Conservation (phyloP, 1,140 invertebrate species). For the Melitaea cinxia region DNA sequence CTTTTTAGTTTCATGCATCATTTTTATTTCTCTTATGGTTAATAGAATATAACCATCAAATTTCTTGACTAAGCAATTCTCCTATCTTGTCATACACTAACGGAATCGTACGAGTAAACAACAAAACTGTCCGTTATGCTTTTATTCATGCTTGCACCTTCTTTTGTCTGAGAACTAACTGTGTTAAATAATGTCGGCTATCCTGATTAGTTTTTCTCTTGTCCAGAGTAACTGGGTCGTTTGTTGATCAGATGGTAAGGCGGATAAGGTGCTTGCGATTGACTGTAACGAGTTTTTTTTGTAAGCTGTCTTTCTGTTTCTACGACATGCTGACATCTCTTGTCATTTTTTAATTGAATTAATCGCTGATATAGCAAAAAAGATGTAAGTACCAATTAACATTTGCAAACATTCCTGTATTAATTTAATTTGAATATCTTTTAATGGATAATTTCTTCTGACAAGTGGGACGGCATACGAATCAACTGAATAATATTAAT, state of each 20-base stretch:
- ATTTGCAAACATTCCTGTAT: slow-evolving; percentile 38
- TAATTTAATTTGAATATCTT: slow-evolving; percentile 28
- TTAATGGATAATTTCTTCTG: slow-evolving; percentile 26
- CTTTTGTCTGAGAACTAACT: slow-evolving; percentile 58
- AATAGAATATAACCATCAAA: not conserved
- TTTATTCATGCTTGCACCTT: slow-evolving; percentile 40
- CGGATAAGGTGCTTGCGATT: slow-evolving; percentile 46
- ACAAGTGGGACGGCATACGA: slow-evolving; percentile 29
- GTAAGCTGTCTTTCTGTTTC: slow-evolving; percentile 40
- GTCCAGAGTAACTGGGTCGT: slow-evolving; percentile 57
- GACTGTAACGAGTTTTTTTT: slow-evolving; percentile 53
- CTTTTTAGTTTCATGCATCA: too few relatives aligned
- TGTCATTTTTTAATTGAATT: slow-evolving; percentile 69
- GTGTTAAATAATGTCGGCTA: slow-evolving; percentile 72
- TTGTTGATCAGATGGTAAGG: slow-evolving; percentile 55
- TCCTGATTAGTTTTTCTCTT: slow-evolving; percentile 60
- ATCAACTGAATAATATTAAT: slow-evolving; percentile 26
- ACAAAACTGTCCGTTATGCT: slow-evolving; percentile 46
- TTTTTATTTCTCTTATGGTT: not conserved
- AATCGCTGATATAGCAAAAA: slow-evolving; percentile 55
- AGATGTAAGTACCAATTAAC: slow-evolving; percentile 47
- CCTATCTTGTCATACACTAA: not conserved
- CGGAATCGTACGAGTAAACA: slow-evolving; percentile 8
- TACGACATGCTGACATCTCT: slow-evolving; percentile 50
- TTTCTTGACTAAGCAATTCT: slow-evolving; percentile 5